Evolutionary conservation across 2,797 vertebrate species (phyloP), one percentile per base, ranked within the genome.

Genomic region (Glossophaga mutica): DNA sequence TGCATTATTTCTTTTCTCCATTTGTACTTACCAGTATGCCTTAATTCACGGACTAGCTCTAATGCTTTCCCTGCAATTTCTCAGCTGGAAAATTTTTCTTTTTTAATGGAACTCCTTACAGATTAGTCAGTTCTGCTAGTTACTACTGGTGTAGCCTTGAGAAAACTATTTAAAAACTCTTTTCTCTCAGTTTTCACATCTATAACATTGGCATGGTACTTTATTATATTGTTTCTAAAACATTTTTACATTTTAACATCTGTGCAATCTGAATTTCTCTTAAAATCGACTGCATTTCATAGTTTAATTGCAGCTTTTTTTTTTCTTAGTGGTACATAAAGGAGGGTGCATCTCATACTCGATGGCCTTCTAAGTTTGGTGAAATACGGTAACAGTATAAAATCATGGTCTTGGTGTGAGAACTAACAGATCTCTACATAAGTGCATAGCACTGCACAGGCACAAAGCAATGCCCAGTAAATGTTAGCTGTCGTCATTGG

Each of bases 231-330:
- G 37, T 44, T 73, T 94, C 12, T 86, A 48, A 94, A 73, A 74
- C 42, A 32, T 18, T 86, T 88, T 67, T 86, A 76, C 15, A 50
- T 70, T 70, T 95, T 73, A 91, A 81, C n/a, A 85, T 73, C 14
- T 85, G 4, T 93, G 32, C 78, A 77, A 21, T 65, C 39, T 15
- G 87, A 74, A 81, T 42, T 87, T 78, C 22, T 68, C 9, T 42
- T 89, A 50, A 2, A 89, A 16, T 73, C 0, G 16, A 52, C 81
- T 87, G 50, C 1, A 26, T 89, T 50, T 71, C 52, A 57, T 62
- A 68, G 48, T 90, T 96, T 77, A 77, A 21, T 92, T 87, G 59
- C 39, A 86, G n/a, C n/a, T 42, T 78, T 93, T 93, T 84, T 82
- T n/a, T 88, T 94, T 93, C 81, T 79, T 52, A 93, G 12, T 87